Evolutionary conservation across 2,797 vertebrate species (phyloP), one percentile per base, ranked within the genome.

Genomic region (Danio kyathit): DNA sequence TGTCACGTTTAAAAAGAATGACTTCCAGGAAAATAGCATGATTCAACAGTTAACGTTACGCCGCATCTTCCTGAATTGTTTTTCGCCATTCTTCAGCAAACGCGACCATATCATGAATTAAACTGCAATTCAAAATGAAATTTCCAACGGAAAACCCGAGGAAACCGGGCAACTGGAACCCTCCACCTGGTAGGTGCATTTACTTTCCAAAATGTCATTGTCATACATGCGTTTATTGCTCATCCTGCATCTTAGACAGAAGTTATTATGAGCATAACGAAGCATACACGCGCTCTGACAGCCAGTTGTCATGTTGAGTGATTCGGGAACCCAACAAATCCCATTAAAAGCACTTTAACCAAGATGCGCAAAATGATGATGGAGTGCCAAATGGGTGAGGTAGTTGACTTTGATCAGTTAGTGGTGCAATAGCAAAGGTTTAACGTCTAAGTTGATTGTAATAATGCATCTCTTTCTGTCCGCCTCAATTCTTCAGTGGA

Each of bases 111-210:
- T 52, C 56, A 74, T 69, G 48, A 69, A 46, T 61, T 51, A 48
- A 57, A 71, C 43, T 17, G 51, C 14, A 49, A 57, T 7, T n/a
- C 40, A 93, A 88, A 83, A 94, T 94, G 93, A 94, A 93, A 93
- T 94, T 92, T 84, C 93, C 93, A 5, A 89, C 87, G 11, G 92
- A 94, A 78, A 93, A 91, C 78, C 93, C 92, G 64, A 89, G 92
- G 80, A 94, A 94, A 87, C 92, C 88, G 17, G 91, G 92, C 85
- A 92, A 38, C 84, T 72, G 76, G 84, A 91, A 89, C 82, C 91
- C 93, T 19, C 84, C 92, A 60, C 92, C 90, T 91, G 93, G 93
- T 94, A 63, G 67, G 74, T 60, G 43, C 59, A 69, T 65, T 51
- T 74, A n/a, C 2, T 54, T 43, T 75, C 54, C 46, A 19, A 7